These are phyloP conservation scores for Scartelaos histophorus DNA, from an alignment of 2,113 vertebrate genomes.

Conservation along the genomic window DNA sequence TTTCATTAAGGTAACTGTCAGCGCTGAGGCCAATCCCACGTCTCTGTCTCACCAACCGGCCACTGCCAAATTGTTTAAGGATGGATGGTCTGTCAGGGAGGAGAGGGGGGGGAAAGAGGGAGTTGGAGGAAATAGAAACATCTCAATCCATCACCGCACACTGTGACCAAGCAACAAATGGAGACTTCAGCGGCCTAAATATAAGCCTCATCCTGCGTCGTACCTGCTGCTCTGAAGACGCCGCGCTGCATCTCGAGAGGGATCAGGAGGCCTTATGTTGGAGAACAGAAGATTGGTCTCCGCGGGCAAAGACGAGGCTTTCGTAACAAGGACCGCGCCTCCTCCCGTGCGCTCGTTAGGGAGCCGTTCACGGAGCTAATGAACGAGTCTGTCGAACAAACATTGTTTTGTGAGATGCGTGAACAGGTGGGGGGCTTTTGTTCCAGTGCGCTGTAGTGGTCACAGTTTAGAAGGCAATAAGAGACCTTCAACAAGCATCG, in stretches of 20 bases:
- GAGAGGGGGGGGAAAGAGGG: constrained; percentile 19
- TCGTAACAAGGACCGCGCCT: constrained; percentile 16
- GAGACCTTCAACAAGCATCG: not conserved
- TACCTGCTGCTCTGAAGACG: constrained; percentile 48
- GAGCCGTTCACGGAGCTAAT: constrained; percentile 24
- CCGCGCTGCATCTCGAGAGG: constrained; percentile 21
- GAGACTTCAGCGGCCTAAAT: constrained; percentile 34
- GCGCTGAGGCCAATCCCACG: constrained; percentile 53
- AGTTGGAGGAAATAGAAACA: constrained; percentile 75
- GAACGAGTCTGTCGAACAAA: constrained; percentile 26
- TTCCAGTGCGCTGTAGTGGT: constrained; percentile 6
- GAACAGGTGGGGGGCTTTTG: not conserved
- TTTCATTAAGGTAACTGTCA: constrained; percentile 79
- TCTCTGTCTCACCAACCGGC: constrained; percentile 51
- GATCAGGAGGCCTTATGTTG: constrained; percentile 26
- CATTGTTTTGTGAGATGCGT: constrained; percentile 12
- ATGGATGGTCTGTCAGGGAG: constrained; percentile 78
- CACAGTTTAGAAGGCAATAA: not conserved
- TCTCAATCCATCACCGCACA: constrained; percentile 79
- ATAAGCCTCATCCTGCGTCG: not conserved
- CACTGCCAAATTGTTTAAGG: constrained; percentile 78
- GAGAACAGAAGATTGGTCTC: constrained; percentile 19
- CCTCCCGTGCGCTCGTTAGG: constrained; percentile 31
- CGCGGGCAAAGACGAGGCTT: constrained; percentile 11
- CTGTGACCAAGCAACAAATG: constrained; percentile 36